Conservation (phyloP, 2,113 vertebrate genomes). For the Pandion haliaetus region DNA sequence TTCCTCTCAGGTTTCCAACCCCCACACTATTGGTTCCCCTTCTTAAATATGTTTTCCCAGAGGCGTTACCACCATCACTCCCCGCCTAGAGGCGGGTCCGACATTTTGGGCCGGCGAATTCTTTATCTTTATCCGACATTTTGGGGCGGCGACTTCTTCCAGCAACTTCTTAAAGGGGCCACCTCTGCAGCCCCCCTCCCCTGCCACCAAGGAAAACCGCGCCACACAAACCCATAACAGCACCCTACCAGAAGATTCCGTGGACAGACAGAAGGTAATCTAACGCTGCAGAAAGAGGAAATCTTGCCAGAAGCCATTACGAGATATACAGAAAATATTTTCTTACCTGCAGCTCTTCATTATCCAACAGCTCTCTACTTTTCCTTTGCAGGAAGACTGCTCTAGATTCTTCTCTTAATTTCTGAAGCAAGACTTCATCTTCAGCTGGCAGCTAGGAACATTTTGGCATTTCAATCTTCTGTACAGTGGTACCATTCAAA, state of each 20-base stretch:
- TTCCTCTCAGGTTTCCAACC: too few species aligned
- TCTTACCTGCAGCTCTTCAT: conserved; percentile 94
- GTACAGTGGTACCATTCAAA: not conserved
- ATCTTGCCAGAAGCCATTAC: not conserved
- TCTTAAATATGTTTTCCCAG: too few species aligned
- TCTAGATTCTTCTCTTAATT: conserved; percentile 95
- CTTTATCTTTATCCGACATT: too few species aligned
- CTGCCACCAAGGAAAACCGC: too few species aligned
- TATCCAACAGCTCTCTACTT: conserved; percentile 94
- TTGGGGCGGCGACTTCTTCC: too few species aligned
- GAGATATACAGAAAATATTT: not conserved
- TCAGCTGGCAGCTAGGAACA: conserved; percentile 88
- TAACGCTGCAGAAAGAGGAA: not conserved
- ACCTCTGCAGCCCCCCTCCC: too few species aligned
- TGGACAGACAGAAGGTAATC: not conserved
- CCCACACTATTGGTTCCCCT: too few species aligned
- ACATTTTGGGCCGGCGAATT: too few species aligned
- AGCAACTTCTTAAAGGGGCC: too few species aligned
- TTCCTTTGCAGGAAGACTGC: conserved; percentile 97
- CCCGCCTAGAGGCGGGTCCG: too few species aligned
- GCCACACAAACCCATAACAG: too few species aligned
- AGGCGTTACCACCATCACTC: too few species aligned
- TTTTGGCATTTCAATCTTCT: not conserved
- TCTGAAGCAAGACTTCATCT: conserved; percentile 95
- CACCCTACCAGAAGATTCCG: not conserved